Evolutionary conservation across 1,140 invertebrate species (phyloP), one percentile per base, ranked within the genome.

Genomic region (Arctopsyche grandis): DNA sequence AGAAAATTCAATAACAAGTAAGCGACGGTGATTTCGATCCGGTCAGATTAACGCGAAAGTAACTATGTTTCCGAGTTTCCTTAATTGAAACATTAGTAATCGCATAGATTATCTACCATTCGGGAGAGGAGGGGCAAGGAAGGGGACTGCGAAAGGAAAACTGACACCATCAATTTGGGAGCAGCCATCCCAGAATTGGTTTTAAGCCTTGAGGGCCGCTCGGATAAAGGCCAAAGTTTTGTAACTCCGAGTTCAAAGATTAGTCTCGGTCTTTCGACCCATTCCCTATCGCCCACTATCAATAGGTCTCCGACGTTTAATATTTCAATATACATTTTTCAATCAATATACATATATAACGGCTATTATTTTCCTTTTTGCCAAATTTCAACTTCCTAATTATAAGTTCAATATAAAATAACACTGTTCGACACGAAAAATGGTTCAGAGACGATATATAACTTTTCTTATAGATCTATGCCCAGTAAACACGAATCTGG

Each of bases 51-150:
- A 56, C 44, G 71, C 38, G n/a, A 21, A 52, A 56, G 71, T 56
- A 56, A 74, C 71, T 74, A 29, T 74, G 43, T 74, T 74, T 74
- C 43, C 43, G 46, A 56, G 71, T 46, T 74, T 48, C 43, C 71
- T 74, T 74, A 74, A 74, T 74, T 74, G 71, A 74, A 74, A 74
- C 71, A 74, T 74, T 74, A 74, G 71, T 74, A 74, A 74, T 74
- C 71, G 24, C 71, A 56, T 74, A 74, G 71, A 74, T 74, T 74
- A 74, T 74, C 71, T 74, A 24, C 69, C 69, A 38, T 38, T 38
- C 7, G 29, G 7, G 29, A 38, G 29, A 7, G 29, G 7, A 38
- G 71, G 5, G 71, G n/a, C n/a, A n/a, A n/a, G n/a, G n/a, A n/a
- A 29, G 63, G 22, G 19, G 63, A 12, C 21, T 60, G 12, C 48